Evolutionary conservation across 2,113 vertebrate species (phyloP).

Genomic region (Apodemus speciosus): DNA sequence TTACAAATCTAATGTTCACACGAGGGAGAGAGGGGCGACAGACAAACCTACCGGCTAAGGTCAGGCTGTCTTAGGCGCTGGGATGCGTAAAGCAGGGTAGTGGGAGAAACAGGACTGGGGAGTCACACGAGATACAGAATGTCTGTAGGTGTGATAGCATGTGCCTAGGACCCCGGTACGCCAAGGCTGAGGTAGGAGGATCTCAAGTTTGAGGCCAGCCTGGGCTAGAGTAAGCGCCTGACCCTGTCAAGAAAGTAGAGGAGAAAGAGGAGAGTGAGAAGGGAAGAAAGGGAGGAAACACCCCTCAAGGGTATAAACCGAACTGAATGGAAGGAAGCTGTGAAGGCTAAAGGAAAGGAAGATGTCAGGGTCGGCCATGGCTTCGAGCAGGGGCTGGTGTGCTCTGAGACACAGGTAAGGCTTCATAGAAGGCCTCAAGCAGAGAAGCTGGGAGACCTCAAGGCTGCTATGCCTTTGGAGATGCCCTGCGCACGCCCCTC

Average conservation of each 20-base stretch:
- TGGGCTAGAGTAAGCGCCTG: neutral
- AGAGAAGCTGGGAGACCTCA: neutral
- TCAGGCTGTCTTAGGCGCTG: neutral
- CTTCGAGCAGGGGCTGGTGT: neutral
- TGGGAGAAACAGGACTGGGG: neutral
- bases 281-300: neutral
- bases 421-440: neutral
- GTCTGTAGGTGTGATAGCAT: too few species aligned
- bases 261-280: too few species aligned
- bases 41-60: neutral
- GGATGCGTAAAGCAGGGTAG: neutral
- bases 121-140: neutral
- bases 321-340: neutral
- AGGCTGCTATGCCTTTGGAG: neutral
- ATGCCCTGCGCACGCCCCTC: neutral
- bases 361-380: accelerated
- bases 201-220: neutral
- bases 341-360: too few species aligned
- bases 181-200: neutral
- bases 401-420: neutral
- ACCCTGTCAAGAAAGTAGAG: too few species aligned
- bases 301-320: accelerated
- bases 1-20: neutral
- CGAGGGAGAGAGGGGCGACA: too few species aligned
- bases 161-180: neutral